phyloP scores from a whole-genome alignment of 2,113 vertebrate species.

The Azemiops feae region DNA sequence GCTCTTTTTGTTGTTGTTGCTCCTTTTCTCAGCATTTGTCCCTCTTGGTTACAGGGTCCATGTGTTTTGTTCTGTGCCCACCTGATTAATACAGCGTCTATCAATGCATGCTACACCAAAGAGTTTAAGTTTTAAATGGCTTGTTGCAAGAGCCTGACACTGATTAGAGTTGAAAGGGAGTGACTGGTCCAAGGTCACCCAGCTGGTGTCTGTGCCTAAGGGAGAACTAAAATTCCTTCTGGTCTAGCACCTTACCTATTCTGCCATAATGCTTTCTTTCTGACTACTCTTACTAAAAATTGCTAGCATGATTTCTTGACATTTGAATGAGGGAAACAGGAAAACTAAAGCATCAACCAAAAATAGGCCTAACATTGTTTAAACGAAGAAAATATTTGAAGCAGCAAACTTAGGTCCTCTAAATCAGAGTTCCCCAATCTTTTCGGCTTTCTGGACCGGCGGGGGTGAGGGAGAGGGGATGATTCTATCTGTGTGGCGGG shows the following conservation, averaged over 20 bases:
- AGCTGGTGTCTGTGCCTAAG: background rate
- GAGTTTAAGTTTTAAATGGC: background rate
- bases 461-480: background rate
- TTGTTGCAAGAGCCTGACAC: background rate
- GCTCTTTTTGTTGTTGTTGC: background rate
- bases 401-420: background rate
- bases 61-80: background rate
- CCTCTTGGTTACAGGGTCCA: background rate
- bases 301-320: background rate
- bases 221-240: background rate
- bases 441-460: background rate
- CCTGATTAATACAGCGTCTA: background rate
- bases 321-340: background rate
- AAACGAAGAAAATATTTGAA: background rate
- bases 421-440: background rate
- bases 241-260: background rate
- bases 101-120: background rate
- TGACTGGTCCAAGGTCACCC: background rate
- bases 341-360: background rate
- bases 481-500: rapidly evolving
- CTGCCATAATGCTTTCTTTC: background rate
- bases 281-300: background rate
- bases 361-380: background rate
- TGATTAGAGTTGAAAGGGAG: background rate
- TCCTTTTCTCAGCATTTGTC: background rate